These are phyloP conservation scores for Enteromius mattozi DNA, from an alignment of 2,797 vertebrate genomes.

Conservation along the genomic window DNA sequence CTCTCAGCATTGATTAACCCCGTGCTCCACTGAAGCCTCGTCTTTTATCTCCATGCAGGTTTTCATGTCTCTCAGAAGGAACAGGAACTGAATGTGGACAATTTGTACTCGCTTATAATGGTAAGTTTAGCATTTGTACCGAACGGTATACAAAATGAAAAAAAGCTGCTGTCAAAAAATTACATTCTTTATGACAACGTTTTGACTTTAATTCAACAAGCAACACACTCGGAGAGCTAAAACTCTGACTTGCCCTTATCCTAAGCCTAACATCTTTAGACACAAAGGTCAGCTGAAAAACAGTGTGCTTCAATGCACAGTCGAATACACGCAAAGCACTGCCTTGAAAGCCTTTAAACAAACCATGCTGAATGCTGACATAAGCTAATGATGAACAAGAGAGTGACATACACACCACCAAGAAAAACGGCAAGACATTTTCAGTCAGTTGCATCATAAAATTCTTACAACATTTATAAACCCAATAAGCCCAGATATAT, in stretches of 20 bases:
- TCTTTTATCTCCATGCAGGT: conserved; percentile 41
- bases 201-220: conserved; percentile 35
- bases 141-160: neutral
- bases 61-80: conserved; percentile 18
- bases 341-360: conserved; percentile 21
- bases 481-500: neutral
- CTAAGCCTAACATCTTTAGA: conserved; percentile 49
- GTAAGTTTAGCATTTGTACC: neutral
- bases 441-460: conserved; percentile 2
- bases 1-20: conserved; percentile 58
- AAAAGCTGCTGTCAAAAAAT: neutral
- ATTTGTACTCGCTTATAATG: neutral
- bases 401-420: neutral
- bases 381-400: neutral
- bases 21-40: conserved; percentile 22
- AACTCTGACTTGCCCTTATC: conserved; percentile 54
- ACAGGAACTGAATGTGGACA: conserved; percentile 9
- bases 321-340: conserved; percentile 22
- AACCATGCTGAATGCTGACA: neutral
- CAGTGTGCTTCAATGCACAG: conserved; percentile 38
- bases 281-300: conserved; percentile 57
- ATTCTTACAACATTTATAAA: neutral
- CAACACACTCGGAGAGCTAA: conserved; percentile 23
- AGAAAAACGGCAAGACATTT: neutral
- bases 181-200: neutral